Conservation (phyloP, 2,888 invertebrate species). For the Acleris sparsana region DNA sequence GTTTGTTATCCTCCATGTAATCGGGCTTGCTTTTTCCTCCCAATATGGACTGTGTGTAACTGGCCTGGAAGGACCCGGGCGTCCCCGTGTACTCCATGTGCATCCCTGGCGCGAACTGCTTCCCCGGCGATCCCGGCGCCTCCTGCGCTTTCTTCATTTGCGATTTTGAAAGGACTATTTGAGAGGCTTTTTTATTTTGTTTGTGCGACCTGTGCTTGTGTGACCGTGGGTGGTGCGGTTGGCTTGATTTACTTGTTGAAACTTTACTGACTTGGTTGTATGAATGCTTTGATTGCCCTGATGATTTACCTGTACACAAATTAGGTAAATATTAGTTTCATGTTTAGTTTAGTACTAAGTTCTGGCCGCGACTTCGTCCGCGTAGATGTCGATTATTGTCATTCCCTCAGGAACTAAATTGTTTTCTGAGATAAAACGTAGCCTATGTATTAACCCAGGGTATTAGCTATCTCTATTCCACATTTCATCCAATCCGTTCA, state of each 20-base stretch:
- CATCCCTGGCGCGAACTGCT: slow-evolving; percentile 58
- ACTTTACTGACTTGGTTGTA: slow-evolving; percentile 82
- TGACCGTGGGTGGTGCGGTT: slow-evolving; percentile 58
- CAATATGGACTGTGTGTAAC: slow-evolving; percentile 73
- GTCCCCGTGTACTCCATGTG: slow-evolving; percentile 68
- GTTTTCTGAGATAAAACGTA: too few species aligned
- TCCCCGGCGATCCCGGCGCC: slow-evolving; percentile 57
- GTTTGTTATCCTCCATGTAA: slow-evolving; percentile 64
- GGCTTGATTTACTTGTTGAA: slow-evolving; percentile 77
- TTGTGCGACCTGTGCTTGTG: slow-evolving; percentile 66
- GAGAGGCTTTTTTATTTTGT: slow-evolving; percentile 39
- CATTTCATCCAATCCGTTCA: too few species aligned
- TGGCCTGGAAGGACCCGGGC: slow-evolving; percentile 76
- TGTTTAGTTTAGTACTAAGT: too few species aligned
- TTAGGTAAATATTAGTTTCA: not conserved
- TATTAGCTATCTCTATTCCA: too few species aligned
- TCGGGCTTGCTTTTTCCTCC: slow-evolving; percentile 67
- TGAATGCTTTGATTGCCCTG: slow-evolving; percentile 78
- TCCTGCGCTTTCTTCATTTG: slow-evolving; percentile 66
- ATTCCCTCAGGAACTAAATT: too few species aligned
- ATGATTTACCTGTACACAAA: slow-evolving; percentile 68
- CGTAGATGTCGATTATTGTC: too few species aligned
- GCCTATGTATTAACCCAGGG: too few species aligned
- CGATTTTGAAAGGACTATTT: slow-evolving; percentile 48
- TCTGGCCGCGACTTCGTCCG: too few species aligned